Evolutionary conservation across 2,797 vertebrate species (phyloP), one percentile per base, ranked within the genome.

Genomic region (Epinephelus awoara): DNA sequence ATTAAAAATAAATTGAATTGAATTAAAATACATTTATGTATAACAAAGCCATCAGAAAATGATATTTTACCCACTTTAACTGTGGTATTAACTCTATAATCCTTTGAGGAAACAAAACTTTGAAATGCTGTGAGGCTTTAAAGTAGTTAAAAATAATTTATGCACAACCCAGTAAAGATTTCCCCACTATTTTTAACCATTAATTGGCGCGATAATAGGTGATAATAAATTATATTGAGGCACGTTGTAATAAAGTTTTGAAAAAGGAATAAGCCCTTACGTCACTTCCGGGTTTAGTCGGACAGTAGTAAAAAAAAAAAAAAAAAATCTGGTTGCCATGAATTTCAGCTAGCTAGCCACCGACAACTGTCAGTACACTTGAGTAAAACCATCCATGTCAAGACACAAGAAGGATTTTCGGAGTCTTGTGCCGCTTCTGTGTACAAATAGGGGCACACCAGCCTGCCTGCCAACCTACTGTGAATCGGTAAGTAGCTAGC

Each of bases 341-440:
- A 89, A 92, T 86, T 85, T 82, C 42, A 86, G 88, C 88, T 91
- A 92, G 85, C 85, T 91, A 91, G 82, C 86, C 82, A 86, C 88
- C 77, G 78, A 85, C 70, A 89, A 23, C 69, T 90, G 83, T 81
- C 75, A 72, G 66, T 64, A 62, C 72, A 50, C 57, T 83, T 51
- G 58, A 77, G 81, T 83, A 75, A 87, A 86, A 89, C 14, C 88
- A 93, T 91, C 92, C 88, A 94, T 94, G 94, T 93, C 93, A 86
- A 92, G 90, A 67, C 88, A 80, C 69, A 82, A 80, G 87, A 56
- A 68, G 75, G 83, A 54, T 78, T 75, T 82, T 80, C 76, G 67
- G 87, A 82, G 75, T 91, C 19, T 76, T 84, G 73, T 61, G 86
- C 83, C 85, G 82, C 85, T 88, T 89, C 62, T 86, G 83, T 89